Percentiles rank a stretch among this genome's conserved stretches.
Evolutionary conservation across 2,797 vertebrate species (phyloP).

Genomic region (Phaenicophaeus curvirostris): DNA sequence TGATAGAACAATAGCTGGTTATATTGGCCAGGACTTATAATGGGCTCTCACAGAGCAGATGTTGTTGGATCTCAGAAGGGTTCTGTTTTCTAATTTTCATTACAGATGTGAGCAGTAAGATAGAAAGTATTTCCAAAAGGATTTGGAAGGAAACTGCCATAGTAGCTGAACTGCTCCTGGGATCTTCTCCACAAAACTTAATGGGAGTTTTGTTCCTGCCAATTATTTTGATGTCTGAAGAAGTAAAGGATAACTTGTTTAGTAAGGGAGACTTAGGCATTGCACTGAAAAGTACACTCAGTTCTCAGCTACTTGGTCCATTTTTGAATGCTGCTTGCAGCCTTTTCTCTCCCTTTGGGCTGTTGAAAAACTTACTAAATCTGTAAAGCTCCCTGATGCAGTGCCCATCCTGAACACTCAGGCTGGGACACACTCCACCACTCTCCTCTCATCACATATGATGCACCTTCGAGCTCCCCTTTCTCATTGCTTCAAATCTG

Average conservation of each 20-base stretch:
- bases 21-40: neutral
- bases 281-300: neutral
- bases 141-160: neutral
- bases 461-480: neutral
- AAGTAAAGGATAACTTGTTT: neutral
- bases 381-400: neutral
- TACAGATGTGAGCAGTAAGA: neutral
- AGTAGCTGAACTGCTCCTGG: neutral
- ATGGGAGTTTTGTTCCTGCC: neutral
- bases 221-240: neutral
- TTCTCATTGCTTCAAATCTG: neutral
- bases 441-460: neutral
- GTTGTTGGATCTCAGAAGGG: neutral
- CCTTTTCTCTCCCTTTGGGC: neutral
- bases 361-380: neutral
- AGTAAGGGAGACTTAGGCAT: neutral
- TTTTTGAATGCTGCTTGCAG: neutral
- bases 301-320: neutral
- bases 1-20: neutral
- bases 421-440: neutral
- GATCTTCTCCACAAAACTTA: neutral
- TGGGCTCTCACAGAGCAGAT: neutral
- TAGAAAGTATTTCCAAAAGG: constrained; percentile 10
- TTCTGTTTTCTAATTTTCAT: neutral
- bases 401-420: neutral